These are phyloP conservation scores for Branchinecta lindahli DNA, from an alignment of 1,140 invertebrate genomes.

Conservation along the genomic window DNA sequence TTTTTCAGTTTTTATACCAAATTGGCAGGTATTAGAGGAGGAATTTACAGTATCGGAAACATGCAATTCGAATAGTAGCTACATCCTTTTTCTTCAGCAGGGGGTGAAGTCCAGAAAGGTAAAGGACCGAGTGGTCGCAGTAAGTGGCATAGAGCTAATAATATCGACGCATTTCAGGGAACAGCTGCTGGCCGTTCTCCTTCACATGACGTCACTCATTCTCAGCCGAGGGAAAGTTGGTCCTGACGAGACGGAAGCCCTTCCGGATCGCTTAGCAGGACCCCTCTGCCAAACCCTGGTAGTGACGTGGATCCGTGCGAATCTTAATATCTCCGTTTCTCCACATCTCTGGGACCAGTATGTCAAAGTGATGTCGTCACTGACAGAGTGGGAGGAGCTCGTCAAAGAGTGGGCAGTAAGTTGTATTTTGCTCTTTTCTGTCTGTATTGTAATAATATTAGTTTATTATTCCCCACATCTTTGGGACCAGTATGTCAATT, in stretches of 20 bases:
- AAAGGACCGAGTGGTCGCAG: no score
- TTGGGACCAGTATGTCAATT: slow-evolving; percentile 89
- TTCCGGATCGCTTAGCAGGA: slow-evolving; percentile 68
- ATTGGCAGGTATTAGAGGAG: no score
- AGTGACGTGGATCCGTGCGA: slow-evolving; percentile 95
- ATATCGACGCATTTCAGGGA: slow-evolving; percentile 62
- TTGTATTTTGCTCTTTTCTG: slow-evolving; percentile 19
- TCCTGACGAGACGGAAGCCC: slow-evolving; percentile 52
- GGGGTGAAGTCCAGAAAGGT: no score
- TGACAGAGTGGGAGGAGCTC: slow-evolving; percentile 87
- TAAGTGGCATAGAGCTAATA: no score
- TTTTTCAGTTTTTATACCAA: no score
- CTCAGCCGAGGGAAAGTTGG: slow-evolving; percentile 46
- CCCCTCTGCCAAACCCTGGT: slow-evolving; percentile 90
- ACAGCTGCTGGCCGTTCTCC: slow-evolving; percentile 63
- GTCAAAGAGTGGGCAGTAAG: slow-evolving; percentile 89
- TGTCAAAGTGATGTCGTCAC: slow-evolving; percentile 62
- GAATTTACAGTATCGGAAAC: no score
- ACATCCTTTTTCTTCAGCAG: no score
- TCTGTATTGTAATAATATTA: no score
- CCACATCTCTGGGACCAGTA: slow-evolving; percentile 88
- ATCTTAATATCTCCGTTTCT: slow-evolving; percentile 78
- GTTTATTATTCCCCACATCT: slow-evolving; percentile 59
- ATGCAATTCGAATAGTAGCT: no score
- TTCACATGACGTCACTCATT: slow-evolving; percentile 83